phyloP scores from a whole-genome alignment of 2,797 vertebrate genomes.

The Pipistrellus nathusii region DNA sequence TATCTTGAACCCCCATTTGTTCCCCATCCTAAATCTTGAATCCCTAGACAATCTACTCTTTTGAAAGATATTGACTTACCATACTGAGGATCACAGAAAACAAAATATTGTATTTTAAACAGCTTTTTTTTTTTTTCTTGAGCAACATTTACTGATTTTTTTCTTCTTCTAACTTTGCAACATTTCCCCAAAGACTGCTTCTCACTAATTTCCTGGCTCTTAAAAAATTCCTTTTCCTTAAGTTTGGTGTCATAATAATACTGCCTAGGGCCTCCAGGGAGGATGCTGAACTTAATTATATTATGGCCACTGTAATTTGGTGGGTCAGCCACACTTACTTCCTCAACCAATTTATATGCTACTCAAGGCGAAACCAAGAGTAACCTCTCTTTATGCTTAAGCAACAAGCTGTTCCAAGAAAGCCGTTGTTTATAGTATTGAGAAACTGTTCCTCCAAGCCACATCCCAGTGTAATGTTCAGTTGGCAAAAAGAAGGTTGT shows the following conservation, averaged over 20 bases:
- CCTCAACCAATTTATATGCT: slow-evolving; percentile 83
- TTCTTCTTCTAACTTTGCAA: slow-evolving; percentile 84
- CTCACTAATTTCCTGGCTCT: slow-evolving; percentile 84
- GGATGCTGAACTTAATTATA: slow-evolving; percentile 87
- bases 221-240: slow-evolving; percentile 84
- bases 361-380: slow-evolving; percentile 79
- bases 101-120: slow-evolving; percentile 22
- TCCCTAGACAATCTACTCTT: not conserved
- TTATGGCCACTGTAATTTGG: slow-evolving; percentile 87
- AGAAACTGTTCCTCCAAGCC: slow-evolving; percentile 78
- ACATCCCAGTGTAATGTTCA: slow-evolving; percentile 72
- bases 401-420: slow-evolving; percentile 79
- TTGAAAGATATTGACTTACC: slow-evolving; percentile 4
- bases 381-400: slow-evolving; percentile 75
- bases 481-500: slow-evolving; percentile 75
- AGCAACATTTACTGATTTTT: slow-evolving; percentile 71
- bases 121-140: slow-evolving; percentile 48
- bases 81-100: not conserved
- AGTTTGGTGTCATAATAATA: slow-evolving; percentile 86
- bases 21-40: not conserved
- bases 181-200: slow-evolving; percentile 85
- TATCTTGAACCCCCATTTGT: not conserved
- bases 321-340: slow-evolving; percentile 85
- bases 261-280: slow-evolving; percentile 85
- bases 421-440: slow-evolving; percentile 81